Percentiles rank a stretch among this genome's conserved stretches.
Conservation (phyloP, 2,797 vertebrate genomes). For the Bradypodion pumilum region DNA sequence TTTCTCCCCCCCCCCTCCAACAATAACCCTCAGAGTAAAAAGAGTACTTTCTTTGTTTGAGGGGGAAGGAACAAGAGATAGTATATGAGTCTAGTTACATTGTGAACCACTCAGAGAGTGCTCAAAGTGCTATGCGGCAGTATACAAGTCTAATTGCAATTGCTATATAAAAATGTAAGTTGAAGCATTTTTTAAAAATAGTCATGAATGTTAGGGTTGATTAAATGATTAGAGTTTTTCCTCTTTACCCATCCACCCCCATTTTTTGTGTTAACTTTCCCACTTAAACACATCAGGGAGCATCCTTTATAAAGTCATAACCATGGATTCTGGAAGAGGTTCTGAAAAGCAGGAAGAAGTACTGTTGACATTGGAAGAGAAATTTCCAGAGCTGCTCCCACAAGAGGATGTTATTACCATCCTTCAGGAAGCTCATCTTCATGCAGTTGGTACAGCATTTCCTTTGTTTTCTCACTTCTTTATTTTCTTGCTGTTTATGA, state of each 20-base stretch:
- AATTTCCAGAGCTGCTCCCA: conserved; percentile 76
- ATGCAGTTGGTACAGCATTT: conserved; percentile 68
- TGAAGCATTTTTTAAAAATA: conserved; percentile 7
- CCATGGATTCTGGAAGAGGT: conserved; percentile 75
- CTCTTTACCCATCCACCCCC: too few species aligned
- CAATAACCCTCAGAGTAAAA: too few species aligned
- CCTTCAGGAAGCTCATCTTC: conserved; percentile 70
- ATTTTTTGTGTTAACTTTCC: conserved; percentile 10
- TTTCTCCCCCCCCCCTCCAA: too few species aligned
- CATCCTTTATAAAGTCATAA: conserved; percentile 80
- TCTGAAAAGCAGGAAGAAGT: conserved; percentile 82
- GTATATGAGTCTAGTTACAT: too few species aligned
- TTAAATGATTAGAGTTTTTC: background rate
- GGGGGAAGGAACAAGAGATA: too few species aligned
- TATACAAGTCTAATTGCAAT: too few species aligned
- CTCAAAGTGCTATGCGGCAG: too few species aligned
- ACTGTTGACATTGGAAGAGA: conserved; percentile 78
- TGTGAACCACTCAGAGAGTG: too few species aligned
- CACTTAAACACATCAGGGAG: conserved; percentile 78
- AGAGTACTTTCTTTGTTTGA: too few species aligned
- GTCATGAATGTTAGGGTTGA: background rate
- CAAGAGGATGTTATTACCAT: conserved; percentile 72
- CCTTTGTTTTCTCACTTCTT: background rate
- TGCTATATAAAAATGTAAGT: too few species aligned
- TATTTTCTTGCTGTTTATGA: background rate